Evolutionary conservation across 1,140 invertebrate genomes (phyloP), one percentile per base, ranked within the genome.

Genomic region (Campoletis sonorensis): DNA sequence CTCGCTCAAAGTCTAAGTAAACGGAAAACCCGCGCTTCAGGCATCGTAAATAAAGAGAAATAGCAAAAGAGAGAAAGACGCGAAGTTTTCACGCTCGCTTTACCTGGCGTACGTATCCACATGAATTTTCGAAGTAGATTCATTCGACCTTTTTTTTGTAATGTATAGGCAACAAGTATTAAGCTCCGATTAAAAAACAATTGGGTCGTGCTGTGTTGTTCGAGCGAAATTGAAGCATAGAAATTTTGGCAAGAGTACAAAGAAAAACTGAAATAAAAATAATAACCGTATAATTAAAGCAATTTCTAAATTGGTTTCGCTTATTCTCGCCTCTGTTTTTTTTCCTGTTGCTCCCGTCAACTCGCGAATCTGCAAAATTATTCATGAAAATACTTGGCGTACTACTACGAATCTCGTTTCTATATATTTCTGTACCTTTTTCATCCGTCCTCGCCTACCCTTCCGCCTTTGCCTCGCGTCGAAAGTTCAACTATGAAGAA

Each of bases 401-500:
- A 23, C 23, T 23, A 23, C 23, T 23, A 10, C 21, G 21, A 23
- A 27, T 1, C 21, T 27, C 23, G 21, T 15, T 11, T 67, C 61
- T 15, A 27, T 5, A 21, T n/a, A 23, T 58, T n/a, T 18, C 7
- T 54, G 51, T 1, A 54, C 18, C 67, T 70, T 70, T 70, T 70
- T 33, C 23, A 27, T 33, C 67, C 21, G 61, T 64, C 51, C 11
- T 54, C n/a, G 16, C 51, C 51, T n/a, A n/a, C 7, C 51, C 3
- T 54, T 11, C 18, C 40, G 40, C 11, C 40, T 45, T 7, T 58
- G 21, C 54, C 13, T 67, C 61, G 67, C 15, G 67, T 3, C 16
- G 3, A 26, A 23, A 64, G 61, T 33, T 70, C 27, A 70, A 33
- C 67, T 70, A 70, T 70, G 27, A 70, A 70, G 67, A 33, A 33